Percentiles rank a stretch among this genome's conserved stretches.
Conservation (phyloP, 2,888 invertebrate genomes). For the Scelioninae gen. 2 region DNA sequence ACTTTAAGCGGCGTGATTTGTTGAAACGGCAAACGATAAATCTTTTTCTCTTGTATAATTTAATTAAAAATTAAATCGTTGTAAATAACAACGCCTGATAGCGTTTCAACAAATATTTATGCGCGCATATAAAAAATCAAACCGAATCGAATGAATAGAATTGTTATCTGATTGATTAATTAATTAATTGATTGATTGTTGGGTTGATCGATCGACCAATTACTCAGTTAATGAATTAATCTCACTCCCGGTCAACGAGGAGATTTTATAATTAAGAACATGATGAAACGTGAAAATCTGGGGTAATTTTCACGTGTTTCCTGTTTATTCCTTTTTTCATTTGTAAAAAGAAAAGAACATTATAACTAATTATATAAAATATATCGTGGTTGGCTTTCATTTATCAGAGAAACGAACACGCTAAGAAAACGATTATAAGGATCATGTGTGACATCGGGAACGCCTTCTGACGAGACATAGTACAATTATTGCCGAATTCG, state of each 20-base stretch:
- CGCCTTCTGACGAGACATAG: conserved; percentile 28
- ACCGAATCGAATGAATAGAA: not conserved
- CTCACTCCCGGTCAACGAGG: not conserved
- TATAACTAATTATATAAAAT: conserved; percentile 40
- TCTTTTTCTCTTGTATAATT: conserved; percentile 28
- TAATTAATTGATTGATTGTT: conserved; percentile 5
- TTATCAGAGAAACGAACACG: conserved; percentile 43
- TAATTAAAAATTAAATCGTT: conserved; percentile 40
- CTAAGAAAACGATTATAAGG: conserved; percentile 50
- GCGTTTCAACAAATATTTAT: conserved; percentile 33
- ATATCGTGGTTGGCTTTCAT: conserved; percentile 44
- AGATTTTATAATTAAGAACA: conserved; percentile 3
- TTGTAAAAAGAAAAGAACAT: conserved; percentile 25
- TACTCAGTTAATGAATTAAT: conserved; percentile 4
- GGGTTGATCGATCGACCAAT: not conserved
- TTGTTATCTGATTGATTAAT: not conserved
- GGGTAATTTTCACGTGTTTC: conserved; percentile 17
- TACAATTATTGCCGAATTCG: conserved; percentile 28
- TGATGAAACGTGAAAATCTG: conserved; percentile 13
- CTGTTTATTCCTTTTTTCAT: conserved; percentile 25
- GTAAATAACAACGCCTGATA: conserved; percentile 38
- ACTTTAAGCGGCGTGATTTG: conserved; percentile 29
- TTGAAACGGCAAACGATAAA: conserved; percentile 25
- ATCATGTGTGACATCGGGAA: conserved; percentile 48
- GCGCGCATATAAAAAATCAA: conserved; percentile 13